Base-by-base conservation (phyloP, 2,113 vertebrate species). In the Eulacestoma nigropectus region DNA sequence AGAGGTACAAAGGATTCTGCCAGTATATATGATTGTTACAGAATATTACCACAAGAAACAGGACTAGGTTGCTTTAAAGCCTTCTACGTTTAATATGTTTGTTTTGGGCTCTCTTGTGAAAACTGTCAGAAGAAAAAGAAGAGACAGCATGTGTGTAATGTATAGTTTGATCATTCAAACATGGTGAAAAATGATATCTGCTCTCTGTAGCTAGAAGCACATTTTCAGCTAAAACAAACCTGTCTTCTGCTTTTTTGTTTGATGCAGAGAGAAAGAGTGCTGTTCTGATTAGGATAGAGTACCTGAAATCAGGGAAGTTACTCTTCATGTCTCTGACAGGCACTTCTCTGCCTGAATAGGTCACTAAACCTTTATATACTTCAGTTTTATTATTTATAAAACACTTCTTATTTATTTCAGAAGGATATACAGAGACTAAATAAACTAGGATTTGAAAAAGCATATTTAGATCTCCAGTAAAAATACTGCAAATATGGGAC, bases 11-110 rank as follows among this genome's bases (percentile, higher is more conserved):
- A 90, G n/a, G 52, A 64, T 88, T 94, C 86, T 95, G 59, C 27
- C 65, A 37, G 7, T 69, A 23, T 68, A 27, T 47, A 3, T 68
- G 67, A 63, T 44, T 78, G 74, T 37, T 75, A 44, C 35, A 89
- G 83, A 91, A 90, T 83, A 84, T 84, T 96, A 94, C 91, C 86
- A 85, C n/a, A 78, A 86, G 76, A 73, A 94, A 67, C 26, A 42
- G 23, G 62, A 52, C 50, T 55, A 52, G 5, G 29, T 49, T 75
- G 47, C 87, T 91, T 57, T 57, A 39, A 94, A 87, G 41, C 44
- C 68, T 73, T 90, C 77, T 74, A 7, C 68, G 63, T 90, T 67
- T 90, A 91, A 79, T 33, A 33, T 76, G 77, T 87, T 96, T 97
- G 96, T 79, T 94, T 94, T 41, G 62, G 67, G 42, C 29, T 96